Conservation (phyloP, 35 echinoderm and acorn worm species). For the Stichopus chloronotus region DNA sequence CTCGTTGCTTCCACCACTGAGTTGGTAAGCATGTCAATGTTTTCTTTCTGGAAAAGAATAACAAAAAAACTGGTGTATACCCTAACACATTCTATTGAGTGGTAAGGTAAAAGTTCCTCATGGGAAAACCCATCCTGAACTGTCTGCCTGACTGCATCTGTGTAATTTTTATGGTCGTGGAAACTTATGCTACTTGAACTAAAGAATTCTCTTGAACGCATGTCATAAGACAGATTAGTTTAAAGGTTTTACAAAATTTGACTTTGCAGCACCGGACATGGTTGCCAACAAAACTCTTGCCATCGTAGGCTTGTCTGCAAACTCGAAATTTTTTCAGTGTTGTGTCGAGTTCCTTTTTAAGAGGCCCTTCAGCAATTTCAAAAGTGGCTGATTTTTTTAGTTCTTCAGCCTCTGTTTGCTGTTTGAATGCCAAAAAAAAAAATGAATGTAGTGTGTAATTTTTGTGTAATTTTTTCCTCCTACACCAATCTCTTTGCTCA, state of each 20-base stretch:
- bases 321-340: slow-evolving; percentile 53
- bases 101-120: background rate
- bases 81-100: background rate
- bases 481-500: background rate
- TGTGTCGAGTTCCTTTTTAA: slow-evolving; percentile 47
- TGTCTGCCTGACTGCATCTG: no score
- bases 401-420: background rate
- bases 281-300: slow-evolving; percentile 74
- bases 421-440: background rate
- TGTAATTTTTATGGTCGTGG: no score
- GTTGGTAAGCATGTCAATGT: slow-evolving; percentile 16
- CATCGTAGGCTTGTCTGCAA: slow-evolving; percentile 68
- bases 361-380: slow-evolving; percentile 48
- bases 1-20: background rate
- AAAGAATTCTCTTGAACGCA: no score
- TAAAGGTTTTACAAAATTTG: no score
- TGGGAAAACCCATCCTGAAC: background rate
- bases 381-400: background rate
- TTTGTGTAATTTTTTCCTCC: background rate
- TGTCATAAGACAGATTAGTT: no score
- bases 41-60: slow-evolving; percentile 35
- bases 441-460: slow-evolving; percentile 8
- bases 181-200: no score
- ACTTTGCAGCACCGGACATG: slow-evolving; percentile 70
- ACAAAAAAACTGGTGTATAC: background rate